phyloP scores from a whole-genome alignment of 1,140 invertebrate species.

The Eriocheir sinensis region DNA sequence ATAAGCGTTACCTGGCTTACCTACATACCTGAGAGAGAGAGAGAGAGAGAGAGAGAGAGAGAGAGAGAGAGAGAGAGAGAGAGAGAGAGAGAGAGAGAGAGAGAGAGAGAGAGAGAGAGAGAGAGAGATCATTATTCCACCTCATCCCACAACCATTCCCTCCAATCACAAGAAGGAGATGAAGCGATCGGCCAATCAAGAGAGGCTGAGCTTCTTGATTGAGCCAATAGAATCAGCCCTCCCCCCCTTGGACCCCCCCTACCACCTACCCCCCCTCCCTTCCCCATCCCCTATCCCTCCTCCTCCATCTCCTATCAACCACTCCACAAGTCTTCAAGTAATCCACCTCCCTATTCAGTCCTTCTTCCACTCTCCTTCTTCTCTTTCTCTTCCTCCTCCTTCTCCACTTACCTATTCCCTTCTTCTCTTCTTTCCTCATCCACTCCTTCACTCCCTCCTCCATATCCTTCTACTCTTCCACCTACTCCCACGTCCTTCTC shows the following conservation, averaged over 20 bases:
- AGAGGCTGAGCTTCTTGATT: too few species aligned
- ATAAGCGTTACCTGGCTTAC: too few species aligned
- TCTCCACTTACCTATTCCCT: too few species aligned
- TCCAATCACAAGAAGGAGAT: too few species aligned
- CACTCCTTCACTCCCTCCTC: too few species aligned
- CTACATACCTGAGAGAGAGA: neutral
- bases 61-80: neutral
- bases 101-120: conserved; percentile 18
- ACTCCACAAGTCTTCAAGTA: neutral
- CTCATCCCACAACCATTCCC: neutral
- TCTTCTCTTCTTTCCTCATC: too few species aligned
- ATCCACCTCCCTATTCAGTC: neutral
- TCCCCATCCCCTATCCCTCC: neutral
- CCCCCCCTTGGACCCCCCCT: neutral
- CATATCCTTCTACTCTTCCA: too few species aligned
- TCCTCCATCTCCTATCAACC: neutral
- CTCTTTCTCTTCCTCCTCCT: too few species aligned
- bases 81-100: conserved; percentile 34
- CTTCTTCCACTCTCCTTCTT: neutral
- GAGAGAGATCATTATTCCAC: neutral
- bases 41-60: neutral
- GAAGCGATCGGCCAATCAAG: too few species aligned
- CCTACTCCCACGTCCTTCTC: too few species aligned
- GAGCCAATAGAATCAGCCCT: neutral
- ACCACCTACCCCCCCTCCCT: neutral